Evolutionary conservation across 2,888 invertebrate genomes (phyloP).

Genomic region (Latheticus oryzae): DNA sequence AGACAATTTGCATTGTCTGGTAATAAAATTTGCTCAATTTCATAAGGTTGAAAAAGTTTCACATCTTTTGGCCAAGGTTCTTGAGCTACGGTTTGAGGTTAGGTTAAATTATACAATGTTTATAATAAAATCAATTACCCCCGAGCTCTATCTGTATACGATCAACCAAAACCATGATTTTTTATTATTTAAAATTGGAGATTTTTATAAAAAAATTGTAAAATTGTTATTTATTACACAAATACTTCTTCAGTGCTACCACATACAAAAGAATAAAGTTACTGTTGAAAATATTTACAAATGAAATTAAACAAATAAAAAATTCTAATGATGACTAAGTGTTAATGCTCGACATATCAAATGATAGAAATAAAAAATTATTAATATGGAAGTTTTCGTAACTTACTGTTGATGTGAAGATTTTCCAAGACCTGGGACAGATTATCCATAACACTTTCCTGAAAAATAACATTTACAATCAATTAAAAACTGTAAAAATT

Average conservation of each 20-base stretch:
- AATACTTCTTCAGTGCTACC: neutral
- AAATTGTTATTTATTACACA: slow-evolving; percentile 3
- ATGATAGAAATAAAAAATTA: neutral
- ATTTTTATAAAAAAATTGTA: too few species aligned
- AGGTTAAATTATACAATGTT: too few species aligned
- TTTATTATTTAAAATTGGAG: too few species aligned
- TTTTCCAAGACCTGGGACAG: slow-evolving; percentile 24
- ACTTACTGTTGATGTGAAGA: slow-evolving; percentile 22
- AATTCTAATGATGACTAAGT: too few species aligned
- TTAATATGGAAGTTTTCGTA: neutral
- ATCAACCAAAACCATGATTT: slow-evolving; percentile 56
- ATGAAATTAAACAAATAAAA: too few species aligned
- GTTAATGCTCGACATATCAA: too few species aligned
- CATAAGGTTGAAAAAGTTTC: slow-evolving; percentile 87
- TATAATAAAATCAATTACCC: slow-evolving; percentile 47
- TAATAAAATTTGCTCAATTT: slow-evolving; percentile 92
- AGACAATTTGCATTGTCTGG: slow-evolving; percentile 95
- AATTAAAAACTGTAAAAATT: neutral
- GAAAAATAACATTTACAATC: slow-evolving; percentile 5
- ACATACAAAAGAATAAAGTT: neutral
- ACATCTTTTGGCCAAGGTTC: slow-evolving; percentile 94
- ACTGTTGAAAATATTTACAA: neutral
- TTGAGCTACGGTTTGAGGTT: too few species aligned
- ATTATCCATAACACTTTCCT: slow-evolving; percentile 10
- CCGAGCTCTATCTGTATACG: slow-evolving; percentile 55